Base-by-base conservation (phyloP, 1,140 invertebrate genomes). In the Ostrea edulis region DNA sequence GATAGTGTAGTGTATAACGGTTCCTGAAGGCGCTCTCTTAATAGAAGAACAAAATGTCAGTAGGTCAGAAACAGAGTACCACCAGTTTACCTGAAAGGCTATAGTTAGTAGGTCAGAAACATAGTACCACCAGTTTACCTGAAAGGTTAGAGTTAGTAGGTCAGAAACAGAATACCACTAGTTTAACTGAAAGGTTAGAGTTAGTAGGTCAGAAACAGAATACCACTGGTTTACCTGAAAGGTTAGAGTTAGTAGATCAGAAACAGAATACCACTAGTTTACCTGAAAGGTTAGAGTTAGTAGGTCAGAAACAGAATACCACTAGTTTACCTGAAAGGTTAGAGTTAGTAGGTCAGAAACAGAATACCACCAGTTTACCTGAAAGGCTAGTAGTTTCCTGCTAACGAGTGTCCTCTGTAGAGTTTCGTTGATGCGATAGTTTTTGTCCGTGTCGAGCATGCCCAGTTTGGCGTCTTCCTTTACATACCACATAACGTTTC, bases 401-500 rank as follows among this genome's bases (percentile, higher is more conserved):
- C 91, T 92, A 35, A 93, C 92, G 0, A 86, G 89, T 20, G 93
- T 93, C 51, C 86, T 85, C n/a, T 68, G 29, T 12, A 91, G 87
- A 0, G 92, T 93, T 35, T 92, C 62, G 29, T 62, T 54, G 1
- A 93, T 83, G 53, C 93, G 81, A 82, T 92, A 92, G n/a, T 89
- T 86, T 87, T 90, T 91, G 44, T 87, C 84, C 12, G 91, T 93
- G 54, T 93, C 91, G 11, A 93, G 83, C 68, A 90, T 89, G 4
- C 92, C 93, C 22, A 93, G 90, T 35, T 93, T 90, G 0, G 90
- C 65, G 62, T 93, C 93, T n/a, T 93, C 93, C 58, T 93, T 93
- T 14, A 93, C 93, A 52, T 93, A 93, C 93, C 92, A 93, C 91
- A 93, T 93, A 12, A 93, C 92, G 52, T 92, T 91, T 17, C 92